phyloP scores from a whole-genome alignment of 2,797 vertebrate species.

The Delichon dasypus region DNA sequence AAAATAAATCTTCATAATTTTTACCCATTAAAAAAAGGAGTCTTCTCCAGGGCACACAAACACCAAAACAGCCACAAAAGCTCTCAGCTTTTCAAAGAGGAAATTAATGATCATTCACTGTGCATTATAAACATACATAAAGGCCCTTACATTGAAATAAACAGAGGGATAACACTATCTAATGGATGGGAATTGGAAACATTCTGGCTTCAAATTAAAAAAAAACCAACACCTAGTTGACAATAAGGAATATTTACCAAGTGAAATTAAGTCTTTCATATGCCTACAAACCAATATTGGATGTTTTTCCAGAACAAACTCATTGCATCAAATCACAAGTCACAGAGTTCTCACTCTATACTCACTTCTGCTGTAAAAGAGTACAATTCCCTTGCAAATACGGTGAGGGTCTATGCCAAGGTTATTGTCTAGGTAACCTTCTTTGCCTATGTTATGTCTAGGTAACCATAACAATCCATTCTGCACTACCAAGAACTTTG shows the following conservation, averaged over 20 bases:
- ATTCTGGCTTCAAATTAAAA: neutral
- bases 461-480: neutral
- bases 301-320: neutral
- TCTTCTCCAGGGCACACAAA: neutral
- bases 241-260: neutral
- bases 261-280: neutral
- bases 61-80: constrained; percentile 6
- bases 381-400: neutral
- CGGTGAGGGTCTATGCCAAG: neutral
- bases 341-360: neutral
- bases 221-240: neutral
- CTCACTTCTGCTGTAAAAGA: neutral
- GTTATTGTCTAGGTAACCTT: neutral
- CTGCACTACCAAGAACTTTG: neutral
- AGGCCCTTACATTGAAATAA: neutral
- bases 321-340: neutral
- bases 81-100: neutral
- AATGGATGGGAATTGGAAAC: neutral
- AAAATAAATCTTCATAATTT: constrained; percentile 22
- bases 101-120: neutral
- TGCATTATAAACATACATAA: neutral
- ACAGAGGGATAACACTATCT: neutral
- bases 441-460: neutral
- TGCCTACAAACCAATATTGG: neutral
- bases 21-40: neutral